Base-by-base conservation (phyloP, 37 sponge, comb jelly and placozoan genomes). In the Bolinopsis microptera region DNA sequence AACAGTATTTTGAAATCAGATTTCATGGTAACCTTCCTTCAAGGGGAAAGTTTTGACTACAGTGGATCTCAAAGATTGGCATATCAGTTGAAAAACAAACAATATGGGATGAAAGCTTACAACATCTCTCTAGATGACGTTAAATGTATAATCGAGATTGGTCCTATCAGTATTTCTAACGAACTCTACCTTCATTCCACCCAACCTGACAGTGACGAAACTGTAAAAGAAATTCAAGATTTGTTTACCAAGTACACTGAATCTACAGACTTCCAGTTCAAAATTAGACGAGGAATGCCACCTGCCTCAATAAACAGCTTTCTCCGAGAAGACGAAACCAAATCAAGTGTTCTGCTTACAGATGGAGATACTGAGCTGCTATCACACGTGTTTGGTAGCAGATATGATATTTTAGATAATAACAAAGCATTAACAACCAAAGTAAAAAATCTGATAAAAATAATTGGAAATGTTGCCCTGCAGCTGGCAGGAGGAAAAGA, bases 41-140 rank as follows among this genome's bases (percentile, higher is more conserved):
- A 86, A 39, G 90, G 31, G 13, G 90, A 86, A 41, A 86, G 90
- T 26, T 86, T 39, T 39, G 90, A 86, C 90, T 86, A 86, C 48
- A 40, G 48, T 41, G 90, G 90, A 38, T 86, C 90, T 33, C 90
- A 86, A 27, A 28, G 90, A 41, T 27, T 86, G 0, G 90, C 90
- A 27, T 86, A 86, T 41, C 38, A 86, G 1, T 27, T 86, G 26
- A 39, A 27, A 38, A 40, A 39, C 13, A 36, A 82, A 2, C 5
- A 33, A 35, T 82, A 32, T 34, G 48, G 61, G 25, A 2, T 21
- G 3, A 30, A 48, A 13, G 30, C 90, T n/a, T 40, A 24, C 31
- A 86, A 40, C 30, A 38, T 86, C 1, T 40, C 90, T 25, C 40
- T 86, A 1, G n/a, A n/a, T n/a, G 35, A 40, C 22, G 26, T 86